Base-by-base conservation (phyloP, 1,140 invertebrate species). In the Tetramorium alpestre region DNA sequence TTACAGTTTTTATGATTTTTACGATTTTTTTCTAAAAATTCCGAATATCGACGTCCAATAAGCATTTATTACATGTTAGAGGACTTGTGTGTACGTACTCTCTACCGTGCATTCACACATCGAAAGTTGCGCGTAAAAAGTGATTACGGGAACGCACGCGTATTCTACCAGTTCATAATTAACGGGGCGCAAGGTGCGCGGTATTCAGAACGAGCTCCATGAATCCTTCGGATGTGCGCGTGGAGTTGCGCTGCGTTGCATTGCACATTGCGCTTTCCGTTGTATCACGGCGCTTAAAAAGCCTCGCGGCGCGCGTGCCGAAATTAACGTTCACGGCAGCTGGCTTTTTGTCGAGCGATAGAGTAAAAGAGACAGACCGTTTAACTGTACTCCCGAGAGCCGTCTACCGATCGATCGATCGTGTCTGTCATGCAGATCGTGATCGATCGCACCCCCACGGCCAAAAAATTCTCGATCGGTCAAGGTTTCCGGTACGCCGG, bases 221-320 rank as follows among this genome's bases (percentile, higher is more conserved):
- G 33, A 33, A 33, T 22, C 62, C 49, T 54, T 80, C 44, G 64
- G 64, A 80, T 54, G 44, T 13, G 56, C 49, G 49, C 44, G 47
- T 67, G 47, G 47, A n/a, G 47, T 44, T 58, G 65, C 11, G 51
- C 22, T 49, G 80, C 80, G 80, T 86, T 77, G 82, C 80, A 82
- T 91, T 91, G 87, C 84, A 84, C 60, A 75, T 77, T 77, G 41
- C 85, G 70, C 85, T 87, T 90, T 86, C 86, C 82, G 60, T 87
- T 87, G 87, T 87, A 33, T 67, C 60, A 33, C 80, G 60, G 44
- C 49, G 41, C 28, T 41, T 62, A 82, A 87, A 88, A 88, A 88
- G 81, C 51, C 60, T 51, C 38, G 56, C 75, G 47, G 75, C 75
- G 58, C 67, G 49, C 80, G 78, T 65, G 70, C 70, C 81, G 41